Conservation (phyloP, 2,888 invertebrate species). For the Caradrina kadenii region DNA sequence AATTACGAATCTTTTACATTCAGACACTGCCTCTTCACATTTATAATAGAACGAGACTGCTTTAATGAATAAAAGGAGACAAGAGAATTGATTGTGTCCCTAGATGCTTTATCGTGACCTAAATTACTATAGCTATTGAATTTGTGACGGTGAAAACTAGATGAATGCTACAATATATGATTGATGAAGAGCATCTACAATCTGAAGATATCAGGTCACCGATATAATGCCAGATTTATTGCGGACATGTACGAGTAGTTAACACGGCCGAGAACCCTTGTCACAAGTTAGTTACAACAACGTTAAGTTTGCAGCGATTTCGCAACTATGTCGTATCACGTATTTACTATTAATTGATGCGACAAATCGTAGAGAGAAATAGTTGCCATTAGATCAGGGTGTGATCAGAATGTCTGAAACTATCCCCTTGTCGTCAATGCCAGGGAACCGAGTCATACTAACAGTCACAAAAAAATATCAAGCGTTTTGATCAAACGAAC, state of each 20-base stretch:
- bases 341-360: constrained; percentile 33
- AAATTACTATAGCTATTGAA: constrained; percentile 36
- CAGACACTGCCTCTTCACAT: constrained; percentile 13
- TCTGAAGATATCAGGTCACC: constrained; percentile 23
- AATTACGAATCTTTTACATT: constrained; percentile 35
- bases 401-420: constrained; percentile 13
- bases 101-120: constrained; percentile 26
- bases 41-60: constrained; percentile 25
- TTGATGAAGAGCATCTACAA: constrained; percentile 17
- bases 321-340: constrained; percentile 20
- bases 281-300: constrained; percentile 47
- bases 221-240: constrained; percentile 41
- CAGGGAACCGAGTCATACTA: neutral
- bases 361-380: constrained; percentile 20
- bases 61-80: constrained; percentile 35
- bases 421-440: neutral
- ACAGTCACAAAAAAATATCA: constrained; percentile 26
- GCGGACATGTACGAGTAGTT: constrained; percentile 16
- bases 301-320: constrained; percentile 36
- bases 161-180: constrained; percentile 29
- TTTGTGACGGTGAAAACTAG: constrained; percentile 17
- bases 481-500: constrained; percentile 21
- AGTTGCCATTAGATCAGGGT: neutral
- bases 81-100: constrained; percentile 39
- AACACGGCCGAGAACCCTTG: constrained; percentile 40